Percentiles rank a stretch among this genome's conserved stretches.
phyloP scores from a whole-genome alignment of 2,113 vertebrate species.

The Galeopterus variegatus region DNA sequence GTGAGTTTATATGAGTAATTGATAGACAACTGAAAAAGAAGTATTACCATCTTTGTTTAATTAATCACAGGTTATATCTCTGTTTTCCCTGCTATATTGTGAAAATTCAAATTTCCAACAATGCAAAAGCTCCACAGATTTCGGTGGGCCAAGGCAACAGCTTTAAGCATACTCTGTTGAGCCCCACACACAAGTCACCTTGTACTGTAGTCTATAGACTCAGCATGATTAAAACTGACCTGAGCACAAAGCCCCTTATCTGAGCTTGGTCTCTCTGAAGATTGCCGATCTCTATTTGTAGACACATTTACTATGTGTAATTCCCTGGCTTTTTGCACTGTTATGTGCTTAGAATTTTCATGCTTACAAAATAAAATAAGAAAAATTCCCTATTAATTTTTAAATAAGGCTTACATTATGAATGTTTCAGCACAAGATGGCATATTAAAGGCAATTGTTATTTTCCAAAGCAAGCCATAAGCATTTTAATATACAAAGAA shows the following conservation, averaged over 20 bases:
- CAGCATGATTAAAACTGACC: background rate
- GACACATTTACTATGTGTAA: background rate
- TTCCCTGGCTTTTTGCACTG: background rate
- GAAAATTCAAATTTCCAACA: background rate
- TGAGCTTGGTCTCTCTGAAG: background rate
- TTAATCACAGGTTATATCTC: background rate
- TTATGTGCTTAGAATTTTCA: background rate
- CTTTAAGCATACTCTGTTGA: background rate
- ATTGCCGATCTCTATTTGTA: background rate
- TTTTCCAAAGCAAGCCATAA: conserved; percentile 14
- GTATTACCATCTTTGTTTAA: background rate
- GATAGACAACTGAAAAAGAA: background rate
- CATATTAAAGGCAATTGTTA: background rate
- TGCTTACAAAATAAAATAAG: conserved; percentile 16
- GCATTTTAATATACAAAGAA: conserved; percentile 4
- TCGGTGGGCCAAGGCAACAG: background rate
- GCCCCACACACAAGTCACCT: background rate
- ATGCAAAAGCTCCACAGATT: background rate
- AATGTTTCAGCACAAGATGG: background rate
- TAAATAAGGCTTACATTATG: conserved; percentile 1
- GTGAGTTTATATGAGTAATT: background rate
- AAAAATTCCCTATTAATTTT: background rate
- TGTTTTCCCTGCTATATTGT: background rate
- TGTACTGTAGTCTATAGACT: background rate
- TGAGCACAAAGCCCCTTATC: background rate